Evolutionary conservation across 2,888 invertebrate species (phyloP).

Genomic region (Machimus atricapillus): DNA sequence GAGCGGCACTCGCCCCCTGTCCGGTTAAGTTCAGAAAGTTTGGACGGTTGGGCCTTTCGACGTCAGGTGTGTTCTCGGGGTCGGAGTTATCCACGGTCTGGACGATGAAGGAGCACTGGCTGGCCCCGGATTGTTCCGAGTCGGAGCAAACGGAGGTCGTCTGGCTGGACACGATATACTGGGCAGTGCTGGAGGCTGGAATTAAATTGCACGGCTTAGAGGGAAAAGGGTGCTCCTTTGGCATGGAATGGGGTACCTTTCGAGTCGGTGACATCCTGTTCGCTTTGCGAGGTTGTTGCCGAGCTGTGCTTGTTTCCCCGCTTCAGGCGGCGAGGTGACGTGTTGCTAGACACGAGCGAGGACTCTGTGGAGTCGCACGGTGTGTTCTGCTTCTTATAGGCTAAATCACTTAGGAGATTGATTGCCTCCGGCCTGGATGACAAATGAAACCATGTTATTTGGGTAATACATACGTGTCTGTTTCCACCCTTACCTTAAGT

Average conservation of each 20-base stretch:
- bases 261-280: slow-evolving; percentile 45
- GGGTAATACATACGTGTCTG: background rate
- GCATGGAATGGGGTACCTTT: slow-evolving; percentile 40
- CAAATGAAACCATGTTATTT: background rate
- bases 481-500: slow-evolving; percentile 65
- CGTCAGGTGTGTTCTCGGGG: slow-evolving; percentile 50
- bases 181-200: slow-evolving; percentile 45
- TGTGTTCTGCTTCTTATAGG: slow-evolving; percentile 71
- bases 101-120: slow-evolving; percentile 48
- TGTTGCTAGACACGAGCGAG: slow-evolving; percentile 65
- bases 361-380: slow-evolving; percentile 67
- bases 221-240: background rate
- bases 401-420: slow-evolving; percentile 83
- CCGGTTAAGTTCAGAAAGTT: slow-evolving; percentile 72
- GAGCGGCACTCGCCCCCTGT: slow-evolving; percentile 65
- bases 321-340: slow-evolving; percentile 48
- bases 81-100: slow-evolving; percentile 44
- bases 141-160: slow-evolving; percentile 48
- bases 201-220: background rate
- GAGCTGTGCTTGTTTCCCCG: slow-evolving; percentile 45
- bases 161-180: slow-evolving; percentile 49
- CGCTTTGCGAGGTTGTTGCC: slow-evolving; percentile 46
- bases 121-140: slow-evolving; percentile 48
- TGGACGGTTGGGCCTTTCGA: slow-evolving; percentile 64
- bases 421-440: slow-evolving; percentile 78